These are phyloP conservation scores for Neodontobutis hainanensis DNA, from an alignment of 2,113 vertebrate genomes.

Conservation along the genomic window DNA sequence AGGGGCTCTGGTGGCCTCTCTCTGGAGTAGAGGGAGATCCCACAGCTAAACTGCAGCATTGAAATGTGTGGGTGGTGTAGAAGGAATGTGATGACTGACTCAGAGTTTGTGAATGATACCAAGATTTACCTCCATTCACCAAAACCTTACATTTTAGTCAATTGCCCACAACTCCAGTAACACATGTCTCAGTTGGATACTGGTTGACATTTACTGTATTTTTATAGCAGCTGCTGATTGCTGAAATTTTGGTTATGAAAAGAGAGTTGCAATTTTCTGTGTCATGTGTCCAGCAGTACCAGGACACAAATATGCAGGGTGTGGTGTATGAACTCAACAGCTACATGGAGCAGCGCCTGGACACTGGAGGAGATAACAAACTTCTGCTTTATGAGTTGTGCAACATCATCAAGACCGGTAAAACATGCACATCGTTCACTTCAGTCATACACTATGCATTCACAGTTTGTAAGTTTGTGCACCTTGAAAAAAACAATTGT, in stretches of 20 bases:
- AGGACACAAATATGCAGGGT: slow-evolving; percentile 96
- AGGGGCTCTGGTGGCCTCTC: slow-evolving; percentile 42
- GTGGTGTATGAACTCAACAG: slow-evolving; percentile 96
- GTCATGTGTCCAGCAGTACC: slow-evolving; percentile 87
- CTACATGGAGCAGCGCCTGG: slow-evolving; percentile 94
- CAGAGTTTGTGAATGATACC: slow-evolving; percentile 47
- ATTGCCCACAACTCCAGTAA: slow-evolving; percentile 6
- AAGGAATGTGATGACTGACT: slow-evolving; percentile 49
- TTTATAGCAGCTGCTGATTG: slow-evolving; percentile 7
- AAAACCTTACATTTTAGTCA: neutral
- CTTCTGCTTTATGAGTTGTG: slow-evolving; percentile 94
- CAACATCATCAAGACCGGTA: slow-evolving; percentile 95
- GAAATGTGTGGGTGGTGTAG: slow-evolving; percentile 21
- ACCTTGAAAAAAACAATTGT: slow-evolving; percentile 4
- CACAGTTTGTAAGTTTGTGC: neutral
- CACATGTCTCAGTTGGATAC: neutral
- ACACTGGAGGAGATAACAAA: slow-evolving; percentile 94
- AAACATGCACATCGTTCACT: neutral
- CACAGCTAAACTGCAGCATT: slow-evolving; percentile 37
- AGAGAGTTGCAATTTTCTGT: slow-evolving; percentile 44
- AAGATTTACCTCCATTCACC: slow-evolving; percentile 25
- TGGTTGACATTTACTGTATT: slow-evolving; percentile 13
- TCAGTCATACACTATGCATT: neutral
- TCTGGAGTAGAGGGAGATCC: slow-evolving; percentile 45
- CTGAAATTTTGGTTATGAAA: slow-evolving; percentile 32